phyloP scores from a whole-genome alignment of 1,140 invertebrate species.

The Leptopilina boulardi region DNA sequence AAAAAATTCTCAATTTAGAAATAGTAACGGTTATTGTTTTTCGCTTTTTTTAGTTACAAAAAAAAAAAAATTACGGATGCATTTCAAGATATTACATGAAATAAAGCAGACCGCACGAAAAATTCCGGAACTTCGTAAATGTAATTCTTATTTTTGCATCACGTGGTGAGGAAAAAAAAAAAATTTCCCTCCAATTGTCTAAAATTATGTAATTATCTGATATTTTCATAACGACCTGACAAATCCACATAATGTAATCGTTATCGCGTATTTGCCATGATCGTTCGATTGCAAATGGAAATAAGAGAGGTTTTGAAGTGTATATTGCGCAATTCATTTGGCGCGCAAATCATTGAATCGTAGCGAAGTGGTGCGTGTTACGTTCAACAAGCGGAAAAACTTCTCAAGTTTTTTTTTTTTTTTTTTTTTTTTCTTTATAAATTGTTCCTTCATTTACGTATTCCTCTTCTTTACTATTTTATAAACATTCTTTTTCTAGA shows the following conservation, averaged over 20 bases:
- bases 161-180: neutral
- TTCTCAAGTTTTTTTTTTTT: constrained; percentile 53
- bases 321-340: constrained; percentile 54
- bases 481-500: too few species aligned
- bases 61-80: neutral
- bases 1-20: too few species aligned
- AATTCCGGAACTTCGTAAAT: constrained; percentile 4
- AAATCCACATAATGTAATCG: constrained; percentile 30
- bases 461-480: too few species aligned
- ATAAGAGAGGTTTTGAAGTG: constrained; percentile 56
- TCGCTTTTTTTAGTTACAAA: too few species aligned
- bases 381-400: constrained; percentile 69
- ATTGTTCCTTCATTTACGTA: constrained; percentile 18
- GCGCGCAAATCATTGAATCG: constrained; percentile 63
- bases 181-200: neutral
- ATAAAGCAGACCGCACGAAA: neutral
- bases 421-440: constrained; percentile 26
- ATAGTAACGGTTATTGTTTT: too few species aligned
- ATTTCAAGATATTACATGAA: neutral
- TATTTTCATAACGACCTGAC: constrained; percentile 23
- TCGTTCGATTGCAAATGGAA: constrained; percentile 24
- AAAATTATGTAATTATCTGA: constrained; percentile 12
- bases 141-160: neutral
- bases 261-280: constrained; percentile 37
- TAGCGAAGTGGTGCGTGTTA: constrained; percentile 64